These are phyloP conservation scores for Leptobrachium leishanense DNA, from an alignment of 2,113 vertebrate genomes.

Conservation along the genomic window DNA sequence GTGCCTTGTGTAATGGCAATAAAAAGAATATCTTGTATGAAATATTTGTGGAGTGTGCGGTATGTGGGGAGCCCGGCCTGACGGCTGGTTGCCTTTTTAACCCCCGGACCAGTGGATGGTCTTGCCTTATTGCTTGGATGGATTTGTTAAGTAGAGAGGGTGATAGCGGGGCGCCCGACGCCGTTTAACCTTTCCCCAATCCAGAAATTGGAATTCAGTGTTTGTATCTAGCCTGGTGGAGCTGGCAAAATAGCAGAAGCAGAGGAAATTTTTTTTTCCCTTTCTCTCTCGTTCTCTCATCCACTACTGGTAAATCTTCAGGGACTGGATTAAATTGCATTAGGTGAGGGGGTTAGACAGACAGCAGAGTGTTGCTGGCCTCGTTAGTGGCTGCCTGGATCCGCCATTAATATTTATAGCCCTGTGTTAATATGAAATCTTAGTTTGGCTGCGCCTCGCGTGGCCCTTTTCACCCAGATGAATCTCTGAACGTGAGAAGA, in stretches of 20 bases:
- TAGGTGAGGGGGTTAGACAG: conserved; percentile 54
- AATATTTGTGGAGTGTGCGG: neutral
- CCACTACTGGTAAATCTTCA: neutral
- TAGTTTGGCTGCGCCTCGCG: conserved; percentile 27
- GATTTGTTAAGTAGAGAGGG: neutral
- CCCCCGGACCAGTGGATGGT: no score
- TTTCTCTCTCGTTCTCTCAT: conserved; percentile 19
- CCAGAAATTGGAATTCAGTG: conserved; percentile 5
- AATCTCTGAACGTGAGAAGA: conserved; percentile 47
- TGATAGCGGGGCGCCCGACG: neutral
- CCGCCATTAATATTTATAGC: conserved; percentile 59
- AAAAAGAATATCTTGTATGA: neutral
- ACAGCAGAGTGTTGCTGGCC: conserved; percentile 52
- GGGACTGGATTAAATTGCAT: conserved; percentile 8
- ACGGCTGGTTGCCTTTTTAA: neutral
- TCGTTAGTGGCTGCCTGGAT: conserved; percentile 54
- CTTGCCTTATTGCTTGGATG: neutral
- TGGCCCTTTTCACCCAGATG: conserved; percentile 52
- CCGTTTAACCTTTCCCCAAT: conserved; percentile 33
- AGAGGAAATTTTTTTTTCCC: conserved; percentile 5
- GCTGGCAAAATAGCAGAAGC: conserved; percentile 7
- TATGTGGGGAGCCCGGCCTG: neutral
- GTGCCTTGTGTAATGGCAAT: neutral
- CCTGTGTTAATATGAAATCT: conserved; percentile 51
- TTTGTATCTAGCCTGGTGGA: conserved; percentile 7